Evolutionary conservation across 2,113 vertebrate genomes (phyloP).

Genomic region (Takifugu flavidus): DNA sequence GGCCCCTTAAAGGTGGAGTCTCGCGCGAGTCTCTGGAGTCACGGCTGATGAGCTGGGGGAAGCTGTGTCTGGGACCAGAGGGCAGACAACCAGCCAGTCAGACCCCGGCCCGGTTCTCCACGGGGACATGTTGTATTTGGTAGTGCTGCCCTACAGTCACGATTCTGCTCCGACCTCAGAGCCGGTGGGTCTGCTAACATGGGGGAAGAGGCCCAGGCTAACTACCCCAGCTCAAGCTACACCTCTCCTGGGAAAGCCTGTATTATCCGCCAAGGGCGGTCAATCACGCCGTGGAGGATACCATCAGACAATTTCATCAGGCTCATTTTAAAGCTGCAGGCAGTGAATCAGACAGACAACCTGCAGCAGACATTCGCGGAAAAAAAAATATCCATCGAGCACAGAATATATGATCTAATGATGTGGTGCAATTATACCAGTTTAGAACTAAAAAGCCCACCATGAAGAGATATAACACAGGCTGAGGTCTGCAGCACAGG

Average conservation of each 20-base stretch:
- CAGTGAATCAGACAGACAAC: constrained; percentile 10
- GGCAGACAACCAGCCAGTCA: constrained; percentile 28
- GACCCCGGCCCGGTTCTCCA: constrained; percentile 33
- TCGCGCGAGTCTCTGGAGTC: neutral
- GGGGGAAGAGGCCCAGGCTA: constrained; percentile 31
- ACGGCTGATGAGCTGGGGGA: constrained; percentile 1
- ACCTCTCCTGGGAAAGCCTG: constrained; percentile 44
- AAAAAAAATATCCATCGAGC: neutral
- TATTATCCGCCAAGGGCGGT: constrained; percentile 38
- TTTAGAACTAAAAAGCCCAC: neutral
- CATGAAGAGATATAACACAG: neutral
- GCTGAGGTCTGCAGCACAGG: constrained; percentile 4
- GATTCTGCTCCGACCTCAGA: constrained; percentile 41
- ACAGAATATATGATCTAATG: neutral
- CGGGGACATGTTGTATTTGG: constrained; percentile 53
- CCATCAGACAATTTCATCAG: constrained; percentile 41
- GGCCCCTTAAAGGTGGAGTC: constrained; percentile 19
- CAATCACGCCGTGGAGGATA: constrained; percentile 46
- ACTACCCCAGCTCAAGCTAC: constrained; percentile 30
- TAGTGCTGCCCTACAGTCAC: constrained; percentile 51
- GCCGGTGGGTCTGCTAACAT: constrained; percentile 28
- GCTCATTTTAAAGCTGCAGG: constrained; percentile 36
- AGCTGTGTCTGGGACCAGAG: constrained; percentile 36
- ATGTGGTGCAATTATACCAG: no score
- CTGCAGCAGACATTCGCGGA: constrained; percentile 4